These are phyloP conservation scores for Phylloscopus collybita DNA, from an alignment of 2,797 vertebrate species.

Conservation along the genomic window DNA sequence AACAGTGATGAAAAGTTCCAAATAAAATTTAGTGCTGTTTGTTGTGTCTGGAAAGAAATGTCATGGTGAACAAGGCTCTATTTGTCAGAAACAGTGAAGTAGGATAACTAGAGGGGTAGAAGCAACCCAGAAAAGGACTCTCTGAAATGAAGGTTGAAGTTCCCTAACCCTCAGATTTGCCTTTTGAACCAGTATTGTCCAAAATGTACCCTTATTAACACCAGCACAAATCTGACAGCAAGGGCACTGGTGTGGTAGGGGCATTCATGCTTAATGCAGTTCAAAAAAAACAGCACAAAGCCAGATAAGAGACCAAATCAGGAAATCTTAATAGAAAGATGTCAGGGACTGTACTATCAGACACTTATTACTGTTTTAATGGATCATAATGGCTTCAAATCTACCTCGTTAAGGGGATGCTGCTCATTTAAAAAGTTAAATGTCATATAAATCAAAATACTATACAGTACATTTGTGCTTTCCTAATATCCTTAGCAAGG, in stretches of 20 bases:
- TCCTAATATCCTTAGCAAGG: background rate
- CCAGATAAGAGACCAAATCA: background rate
- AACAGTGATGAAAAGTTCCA: background rate
- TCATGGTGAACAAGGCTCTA: background rate
- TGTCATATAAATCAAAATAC: background rate
- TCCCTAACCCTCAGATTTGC: background rate
- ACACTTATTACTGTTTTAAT: background rate
- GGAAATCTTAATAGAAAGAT: constrained; percentile 7
- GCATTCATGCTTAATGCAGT: background rate
- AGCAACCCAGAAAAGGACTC: background rate
- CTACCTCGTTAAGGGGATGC: background rate
- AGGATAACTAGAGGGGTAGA: background rate
- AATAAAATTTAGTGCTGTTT: background rate
- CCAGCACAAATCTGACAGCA: background rate
- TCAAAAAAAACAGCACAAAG: background rate
- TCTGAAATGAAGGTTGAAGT: background rate
- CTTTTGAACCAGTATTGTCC: background rate
- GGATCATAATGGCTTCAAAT: constrained; percentile 8
- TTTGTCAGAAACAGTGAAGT: background rate
- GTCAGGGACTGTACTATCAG: background rate
- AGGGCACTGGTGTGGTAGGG: background rate
- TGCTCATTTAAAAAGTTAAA: constrained; percentile 15
- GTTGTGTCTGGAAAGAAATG: background rate
- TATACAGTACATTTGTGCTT: background rate
- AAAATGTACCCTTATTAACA: background rate